A percentile compares a stretch with the other conserved stretches of the same genome.
Evolutionary conservation across 2,888 invertebrate genomes (phyloP).

Genomic region (Peribatodes rhomboidaria): DNA sequence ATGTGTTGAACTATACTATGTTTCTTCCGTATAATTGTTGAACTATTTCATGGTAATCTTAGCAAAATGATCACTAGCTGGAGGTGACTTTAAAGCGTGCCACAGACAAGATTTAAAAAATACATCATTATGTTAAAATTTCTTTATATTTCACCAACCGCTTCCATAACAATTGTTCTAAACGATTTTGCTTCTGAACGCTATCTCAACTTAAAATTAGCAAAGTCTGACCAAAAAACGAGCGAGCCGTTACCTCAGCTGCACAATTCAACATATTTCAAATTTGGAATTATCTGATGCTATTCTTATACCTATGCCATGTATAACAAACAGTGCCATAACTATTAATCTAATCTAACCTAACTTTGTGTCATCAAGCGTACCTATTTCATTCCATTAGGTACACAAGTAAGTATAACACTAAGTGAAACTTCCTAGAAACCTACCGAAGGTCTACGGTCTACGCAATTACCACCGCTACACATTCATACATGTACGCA

Average conservation of each 20-base stretch:
- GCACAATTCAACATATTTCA: no score
- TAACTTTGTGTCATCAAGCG: background rate
- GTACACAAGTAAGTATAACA: background rate
- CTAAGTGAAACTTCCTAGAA: constrained; percentile 29
- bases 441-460: constrained; percentile 21
- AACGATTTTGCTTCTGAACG: no score
- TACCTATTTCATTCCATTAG: background rate
- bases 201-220: no score
- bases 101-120: background rate
- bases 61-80: background rate
- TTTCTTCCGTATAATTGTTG: constrained; percentile 34
- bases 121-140: background rate
- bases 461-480: constrained; percentile 29
- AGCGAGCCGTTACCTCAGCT: no score
- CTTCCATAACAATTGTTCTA: no score
- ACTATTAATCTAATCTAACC: no score
- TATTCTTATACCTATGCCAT: no score
- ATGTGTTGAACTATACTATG: constrained; percentile 35
- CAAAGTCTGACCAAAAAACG: no score
- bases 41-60: constrained; percentile 41
- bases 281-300: no score
- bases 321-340: no score
- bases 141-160: no score
- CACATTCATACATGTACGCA: constrained; percentile 44
- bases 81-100: background rate